A percentile compares a stretch with the other conserved stretches of the same genome.
These are phyloP conservation scores for Rosalia funebris DNA, from an alignment of 2,888 invertebrate genomes.

Conservation along the genomic window DNA sequence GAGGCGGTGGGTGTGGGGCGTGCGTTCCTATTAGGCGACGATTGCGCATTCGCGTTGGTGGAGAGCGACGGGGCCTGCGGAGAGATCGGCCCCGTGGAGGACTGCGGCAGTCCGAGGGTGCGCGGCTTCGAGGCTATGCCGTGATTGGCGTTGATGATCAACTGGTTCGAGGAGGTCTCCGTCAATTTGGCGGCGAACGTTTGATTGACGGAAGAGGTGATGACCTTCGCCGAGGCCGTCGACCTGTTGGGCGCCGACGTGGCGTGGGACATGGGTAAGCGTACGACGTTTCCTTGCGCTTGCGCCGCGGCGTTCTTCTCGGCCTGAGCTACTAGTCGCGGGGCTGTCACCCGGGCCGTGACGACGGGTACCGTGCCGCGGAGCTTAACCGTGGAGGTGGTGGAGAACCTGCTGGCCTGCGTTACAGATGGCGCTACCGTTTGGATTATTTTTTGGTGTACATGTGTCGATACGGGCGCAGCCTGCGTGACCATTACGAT, in stretches of 20 bases:
- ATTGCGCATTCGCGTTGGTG: constrained; percentile 46
- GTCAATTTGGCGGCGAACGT: constrained; percentile 81
- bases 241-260: constrained; percentile 66
- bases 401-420: constrained; percentile 39
- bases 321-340: constrained; percentile 69
- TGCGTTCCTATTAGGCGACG: constrained; percentile 55
- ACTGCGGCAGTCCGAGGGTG: constrained; percentile 11
- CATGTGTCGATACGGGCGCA: constrained; percentile 29
- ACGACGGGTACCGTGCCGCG: constrained; percentile 49
- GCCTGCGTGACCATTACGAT: constrained; percentile 43
- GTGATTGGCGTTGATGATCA: constrained; percentile 41
- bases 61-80: constrained; percentile 49
- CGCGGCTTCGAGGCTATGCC: constrained; percentile 26
- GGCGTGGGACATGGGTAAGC: constrained; percentile 66
- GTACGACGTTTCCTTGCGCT: constrained; percentile 32
- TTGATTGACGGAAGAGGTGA: constrained; percentile 67
- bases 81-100: constrained; percentile 53
- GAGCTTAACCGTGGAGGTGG: constrained; percentile 54
- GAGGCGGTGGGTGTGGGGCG: constrained; percentile 61
- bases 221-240: constrained; percentile 48
- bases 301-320: constrained; percentile 65
- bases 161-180: constrained; percentile 58
- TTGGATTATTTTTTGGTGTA: constrained; percentile 51
- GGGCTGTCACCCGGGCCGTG: constrained; percentile 58
- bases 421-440: constrained; percentile 49